Conservation (phyloP, 2,797 vertebrate species). For the Percopsis omiscomaycus region DNA sequence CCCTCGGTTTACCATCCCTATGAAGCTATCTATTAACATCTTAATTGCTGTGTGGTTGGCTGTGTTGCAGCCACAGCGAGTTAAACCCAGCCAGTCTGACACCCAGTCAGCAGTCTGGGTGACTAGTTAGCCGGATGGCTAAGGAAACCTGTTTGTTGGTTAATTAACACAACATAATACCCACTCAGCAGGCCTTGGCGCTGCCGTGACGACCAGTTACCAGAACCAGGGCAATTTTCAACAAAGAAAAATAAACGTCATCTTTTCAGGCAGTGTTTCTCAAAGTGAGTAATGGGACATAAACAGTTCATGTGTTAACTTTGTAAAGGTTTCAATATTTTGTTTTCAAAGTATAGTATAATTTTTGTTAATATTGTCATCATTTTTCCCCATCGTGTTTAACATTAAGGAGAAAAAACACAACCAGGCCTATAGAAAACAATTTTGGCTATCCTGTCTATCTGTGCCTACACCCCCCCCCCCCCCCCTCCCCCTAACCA, state of each 20-base stretch:
- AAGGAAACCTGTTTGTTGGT: conserved; percentile 16
- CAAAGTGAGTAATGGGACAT: background rate
- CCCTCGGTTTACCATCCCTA: conserved; percentile 55
- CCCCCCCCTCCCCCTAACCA: conserved; percentile 11
- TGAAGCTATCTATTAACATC: conserved; percentile 71
- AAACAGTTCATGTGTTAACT: too few relatives aligned
- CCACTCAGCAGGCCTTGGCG: conserved; percentile 14
- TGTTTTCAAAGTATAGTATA: too few relatives aligned
- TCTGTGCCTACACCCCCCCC: background rate
- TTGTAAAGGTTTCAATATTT: too few relatives aligned
- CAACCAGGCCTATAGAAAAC: background rate
- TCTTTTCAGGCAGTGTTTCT: background rate
- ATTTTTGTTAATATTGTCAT: too few relatives aligned
- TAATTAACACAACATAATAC: conserved; percentile 41
- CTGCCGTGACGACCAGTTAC: conserved; percentile 11
- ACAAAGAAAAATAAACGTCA: conserved; percentile 1
- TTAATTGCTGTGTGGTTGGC: conserved; percentile 65
- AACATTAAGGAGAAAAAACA: background rate
- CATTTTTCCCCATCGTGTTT: background rate
- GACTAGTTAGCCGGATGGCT: conserved; percentile 11
- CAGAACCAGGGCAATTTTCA: conserved; percentile 18
- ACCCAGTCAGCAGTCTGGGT: conserved; percentile 34
- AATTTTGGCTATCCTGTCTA: background rate
- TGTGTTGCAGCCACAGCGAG: conserved; percentile 55
- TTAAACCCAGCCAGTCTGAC: conserved; percentile 46